Base-by-base conservation (phyloP, 2,797 vertebrate species). In the Sylvia borin region DNA sequence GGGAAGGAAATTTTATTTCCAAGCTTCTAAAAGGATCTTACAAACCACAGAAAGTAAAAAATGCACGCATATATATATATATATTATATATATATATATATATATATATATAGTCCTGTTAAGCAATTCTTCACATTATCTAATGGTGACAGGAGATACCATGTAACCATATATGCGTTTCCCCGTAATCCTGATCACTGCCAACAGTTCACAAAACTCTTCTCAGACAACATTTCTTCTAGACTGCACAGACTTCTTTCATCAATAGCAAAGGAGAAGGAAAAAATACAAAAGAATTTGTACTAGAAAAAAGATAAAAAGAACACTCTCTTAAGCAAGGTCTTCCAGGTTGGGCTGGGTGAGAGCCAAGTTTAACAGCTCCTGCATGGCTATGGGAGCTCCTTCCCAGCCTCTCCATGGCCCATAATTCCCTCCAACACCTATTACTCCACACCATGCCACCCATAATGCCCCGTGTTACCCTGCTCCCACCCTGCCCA, bases 1-100 rank as follows among this genome's bases (percentile, higher is more conserved):
- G 50, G 90, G 55, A 93, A 95, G 75, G 90, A 94, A 95, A 87
- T 95, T 97, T 97, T 97, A 97, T 97, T 97, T 95, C 88, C 94
- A 95, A 93, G 90, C 61, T 90, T 96, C 92, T 96, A 95, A 91
- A 94, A 94, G 32, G 48, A 87, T 93, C 77, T 89, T 92, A 94
- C 88, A 95, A 95, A 96, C 85, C 72, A 96, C 50, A 83, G 57
- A 92, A 71, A 82, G 57, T 62, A 67, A 87, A 77, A 80, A 58
- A 58, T 17, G 48, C 38, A 92, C 67, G 93, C 78, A 84, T 86
- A 91, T 93, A 94, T 68, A 94, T 78, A 84, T 85, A 90, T 93
- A 94, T 91, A 91, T 87, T 85, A 91, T 93, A 94, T 92, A 92
- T 90, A 88, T 88, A 67, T 29, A 84, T 86, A 92, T 91, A 75